phyloP scores from a whole-genome alignment of 2,888 invertebrate genomes.

The Sturmia bella region DNA sequence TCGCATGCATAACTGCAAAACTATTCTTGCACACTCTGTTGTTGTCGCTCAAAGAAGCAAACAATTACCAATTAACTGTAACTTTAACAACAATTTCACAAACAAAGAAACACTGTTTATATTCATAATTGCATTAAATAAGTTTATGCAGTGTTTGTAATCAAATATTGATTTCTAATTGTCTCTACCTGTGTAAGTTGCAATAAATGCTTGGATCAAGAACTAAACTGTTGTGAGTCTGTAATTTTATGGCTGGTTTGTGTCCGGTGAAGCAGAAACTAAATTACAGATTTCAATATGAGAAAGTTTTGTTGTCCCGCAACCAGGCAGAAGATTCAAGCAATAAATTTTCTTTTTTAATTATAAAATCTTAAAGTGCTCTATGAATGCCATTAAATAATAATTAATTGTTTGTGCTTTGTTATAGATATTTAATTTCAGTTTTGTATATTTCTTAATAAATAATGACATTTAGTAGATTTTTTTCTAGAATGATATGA shows the following conservation, averaged over 20 bases:
- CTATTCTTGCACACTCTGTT: not conserved
- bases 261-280: not conserved
- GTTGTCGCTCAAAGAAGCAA: slow-evolving; percentile 27
- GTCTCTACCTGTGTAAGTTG: slow-evolving; percentile 39
- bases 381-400: no score
- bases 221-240: not conserved
- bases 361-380: no score
- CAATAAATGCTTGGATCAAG: not conserved
- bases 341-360: no score
- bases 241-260: slow-evolving; percentile 13
- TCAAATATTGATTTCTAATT: slow-evolving; percentile 43
- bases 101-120: slow-evolving; percentile 13
- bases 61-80: slow-evolving; percentile 62
- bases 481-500: no score
- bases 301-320: no score
- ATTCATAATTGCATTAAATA: slow-evolving; percentile 39
- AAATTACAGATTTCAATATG: no score
- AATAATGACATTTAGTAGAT: no score
- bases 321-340: no score
- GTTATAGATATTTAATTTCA: no score
- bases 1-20: no score
- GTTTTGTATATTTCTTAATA: no score
- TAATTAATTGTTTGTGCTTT: no score
- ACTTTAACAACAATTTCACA: slow-evolving; percentile 31
- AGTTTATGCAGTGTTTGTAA: slow-evolving; percentile 15